phyloP scores from a whole-genome alignment of 2,113 vertebrate genomes.

The Sander lucioperca region DNA sequence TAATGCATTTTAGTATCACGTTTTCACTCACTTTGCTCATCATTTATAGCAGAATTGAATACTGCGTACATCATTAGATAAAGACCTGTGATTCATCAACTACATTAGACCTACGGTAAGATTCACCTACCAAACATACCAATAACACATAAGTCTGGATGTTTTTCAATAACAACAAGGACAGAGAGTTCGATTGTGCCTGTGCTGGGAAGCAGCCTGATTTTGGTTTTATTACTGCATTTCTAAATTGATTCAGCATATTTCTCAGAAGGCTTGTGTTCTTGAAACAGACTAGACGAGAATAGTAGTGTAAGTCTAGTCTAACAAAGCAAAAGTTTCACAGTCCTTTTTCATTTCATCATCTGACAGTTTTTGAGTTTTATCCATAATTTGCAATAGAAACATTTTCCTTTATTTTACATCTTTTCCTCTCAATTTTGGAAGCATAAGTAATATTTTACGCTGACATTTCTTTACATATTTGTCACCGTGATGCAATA shows the following conservation, averaged over 20 bases:
- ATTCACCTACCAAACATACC: constrained; percentile 30
- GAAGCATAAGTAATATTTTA: neutral
- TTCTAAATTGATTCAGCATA: constrained; percentile 29
- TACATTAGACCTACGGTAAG: constrained; percentile 4
- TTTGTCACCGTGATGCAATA: neutral
- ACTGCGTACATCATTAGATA: neutral
- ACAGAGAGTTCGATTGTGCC: neutral
- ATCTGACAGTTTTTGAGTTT: neutral
- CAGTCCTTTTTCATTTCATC: neutral
- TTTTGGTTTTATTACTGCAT: constrained; percentile 6
- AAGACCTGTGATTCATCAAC: constrained; percentile 23
- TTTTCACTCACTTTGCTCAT: neutral
- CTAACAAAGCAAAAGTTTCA: constrained; percentile 5
- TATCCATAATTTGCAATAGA: neutral
- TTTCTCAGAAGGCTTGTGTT: constrained; percentile 50
- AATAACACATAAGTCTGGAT: constrained; percentile 6
- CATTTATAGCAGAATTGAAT: neutral
- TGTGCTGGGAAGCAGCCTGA: constrained; percentile 7
- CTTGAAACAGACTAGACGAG: neutral
- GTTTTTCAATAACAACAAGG: constrained; percentile 1
- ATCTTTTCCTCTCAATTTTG: neutral
- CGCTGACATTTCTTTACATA: neutral
- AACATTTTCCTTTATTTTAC: neutral
- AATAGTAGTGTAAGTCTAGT: neutral
- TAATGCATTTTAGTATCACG: neutral